Base-by-base conservation (phyloP, 2,888 invertebrate species). In the Mactromeris polynyma region DNA sequence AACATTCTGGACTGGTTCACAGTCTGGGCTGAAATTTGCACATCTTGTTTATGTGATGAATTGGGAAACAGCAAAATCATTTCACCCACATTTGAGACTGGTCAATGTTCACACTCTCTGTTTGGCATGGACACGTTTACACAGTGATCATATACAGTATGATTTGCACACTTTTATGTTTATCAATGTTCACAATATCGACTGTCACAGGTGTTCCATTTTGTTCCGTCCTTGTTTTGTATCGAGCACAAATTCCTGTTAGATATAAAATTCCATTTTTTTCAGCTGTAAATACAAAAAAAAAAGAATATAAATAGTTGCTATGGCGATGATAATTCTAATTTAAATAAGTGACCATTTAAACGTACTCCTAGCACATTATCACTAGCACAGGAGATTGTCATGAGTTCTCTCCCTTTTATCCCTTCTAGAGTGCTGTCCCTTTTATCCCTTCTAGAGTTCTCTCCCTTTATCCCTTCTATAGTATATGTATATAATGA, bases 31-130 rank as follows among this genome's bases (percentile, higher is more conserved):
- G n/a, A n/a, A n/a, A n/a, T n/a, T 2, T 2, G 33, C 33, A 7
- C 33, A 69, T 73, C 19, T 33, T 73, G 19, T 33, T 33, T 33
- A 14, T 36, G 33, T 2, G 1, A 26, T 26, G 4, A 64, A 58
- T 58, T n/a, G n/a, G 73, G 31, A 73, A 14, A 33, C 73, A 73
- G 73, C 19, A 36, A 73, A 33, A 36, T 73, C 73, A 33, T 73
- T 73, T 33, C 58, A 73, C 73, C 33, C 36, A 73, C 73, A 73
- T 73, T 73, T 73, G 73, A 73, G 73, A 36, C 73, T 73, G 73
- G 73, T 73, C 73, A 19, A 73, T 19, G 7, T 26, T 6, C n/a
- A 58, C 73, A 73, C 36, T 36, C 19, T 21, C 36, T 17, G 17
- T 73, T 73, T 73, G 14, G 19, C 31, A 33, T 33, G 73, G 17